Evolutionary conservation across 2,113 vertebrate species (phyloP), one percentile per base, ranked within the genome.

Genomic region (Halichoeres trimaculatus): DNA sequence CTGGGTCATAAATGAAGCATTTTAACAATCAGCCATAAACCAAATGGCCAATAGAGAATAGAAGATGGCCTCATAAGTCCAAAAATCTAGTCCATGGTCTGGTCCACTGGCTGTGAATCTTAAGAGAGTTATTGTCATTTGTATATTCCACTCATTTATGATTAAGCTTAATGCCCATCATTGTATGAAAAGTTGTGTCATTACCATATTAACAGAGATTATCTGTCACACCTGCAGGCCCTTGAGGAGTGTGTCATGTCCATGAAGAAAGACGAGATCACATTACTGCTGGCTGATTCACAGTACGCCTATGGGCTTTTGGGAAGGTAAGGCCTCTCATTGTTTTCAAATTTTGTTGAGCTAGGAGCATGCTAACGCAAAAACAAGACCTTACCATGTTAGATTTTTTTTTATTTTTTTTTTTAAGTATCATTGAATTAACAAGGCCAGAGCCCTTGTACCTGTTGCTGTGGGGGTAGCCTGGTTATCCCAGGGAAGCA

Each of bases 161-260:
- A 38, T 24, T 11, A 35, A 30, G 36, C 70, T 7, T 13, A 34
- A 60, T 59, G 51, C 48, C 11, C 62, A 48, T 40, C 10, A 58
- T 48, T 26, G 34, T 67, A 4, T 34, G 12, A 76, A 62, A 72
- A 47, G 48, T 26, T 47, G 9, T 34, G 5, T 51, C 54, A 70
- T 13, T 67, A 17, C 19, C 36, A 38, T 69, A 48, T 66, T 62
- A 35, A 52, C 50, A 68, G 54, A 13, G 0, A 12, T 84, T 47
- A 19, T 26, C 66, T 70, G 69, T 84, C 74, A 69, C 79, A 69
- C 79, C 64, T 79, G 66, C 71, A 95, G 95, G 94, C 94, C 16
- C 85, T 96, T 88, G 96, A 96, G 74, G 89, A 96, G 80, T 95
- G 94, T 16, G 93, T 92, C 54, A 85, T 93, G 13, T 94, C 94